phyloP scores from a whole-genome alignment of 2,113 vertebrate genomes.

The Eulacestoma nigropectus region DNA sequence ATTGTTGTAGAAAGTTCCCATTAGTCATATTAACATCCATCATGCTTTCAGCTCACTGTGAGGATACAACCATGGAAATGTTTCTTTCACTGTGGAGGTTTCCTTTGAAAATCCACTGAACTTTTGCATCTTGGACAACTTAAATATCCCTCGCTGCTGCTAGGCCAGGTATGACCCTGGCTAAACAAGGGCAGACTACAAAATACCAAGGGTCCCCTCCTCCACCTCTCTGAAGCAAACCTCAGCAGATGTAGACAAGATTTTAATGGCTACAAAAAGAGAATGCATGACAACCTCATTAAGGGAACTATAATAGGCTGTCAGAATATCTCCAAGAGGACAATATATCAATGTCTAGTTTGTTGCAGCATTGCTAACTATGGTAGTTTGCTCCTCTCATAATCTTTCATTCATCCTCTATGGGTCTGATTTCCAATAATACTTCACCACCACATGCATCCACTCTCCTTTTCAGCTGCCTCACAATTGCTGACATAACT shows the following conservation, averaged over 20 bases:
- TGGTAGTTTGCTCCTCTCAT: constrained; percentile 56
- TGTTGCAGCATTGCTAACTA: constrained; percentile 58
- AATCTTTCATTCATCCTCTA: constrained; percentile 69
- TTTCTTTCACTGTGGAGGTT: constrained; percentile 5
- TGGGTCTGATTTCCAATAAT: constrained; percentile 69
- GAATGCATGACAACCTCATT: constrained; percentile 79
- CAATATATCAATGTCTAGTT: constrained; percentile 75
- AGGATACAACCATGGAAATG: neutral
- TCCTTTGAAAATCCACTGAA: neutral
- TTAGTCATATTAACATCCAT: constrained; percentile 47
- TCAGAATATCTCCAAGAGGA: constrained; percentile 66
- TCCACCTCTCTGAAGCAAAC: constrained; percentile 45
- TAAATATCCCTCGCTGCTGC: neutral
- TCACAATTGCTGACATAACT: constrained; percentile 77
- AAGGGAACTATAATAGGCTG: constrained; percentile 69
- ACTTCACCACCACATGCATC: constrained; percentile 68
- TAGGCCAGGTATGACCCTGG: neutral
- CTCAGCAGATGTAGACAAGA: constrained; percentile 76
- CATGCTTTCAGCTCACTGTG: constrained; percentile 35
- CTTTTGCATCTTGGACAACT: neutral
- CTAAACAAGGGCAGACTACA: neutral
- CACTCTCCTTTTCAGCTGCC: constrained; percentile 76
- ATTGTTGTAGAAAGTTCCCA: constrained; percentile 12
- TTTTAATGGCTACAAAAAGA: constrained; percentile 77
- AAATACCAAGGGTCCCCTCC: neutral